These are phyloP conservation scores for Holothuria scabra DNA, from an alignment of 53 echinoderm and acorn worm genomes.

Conservation along the genomic window DNA sequence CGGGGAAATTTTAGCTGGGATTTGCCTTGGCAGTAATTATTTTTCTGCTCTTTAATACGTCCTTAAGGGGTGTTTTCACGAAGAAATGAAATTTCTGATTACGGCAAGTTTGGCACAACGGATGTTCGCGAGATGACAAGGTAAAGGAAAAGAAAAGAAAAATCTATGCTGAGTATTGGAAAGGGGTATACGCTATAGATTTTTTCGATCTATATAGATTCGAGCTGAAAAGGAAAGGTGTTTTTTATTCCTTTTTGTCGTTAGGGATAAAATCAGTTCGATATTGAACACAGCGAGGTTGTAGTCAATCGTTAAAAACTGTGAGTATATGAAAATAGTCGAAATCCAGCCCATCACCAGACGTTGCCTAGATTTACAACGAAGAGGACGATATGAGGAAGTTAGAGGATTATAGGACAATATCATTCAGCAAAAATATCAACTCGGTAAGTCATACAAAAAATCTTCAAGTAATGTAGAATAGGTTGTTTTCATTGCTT, in stretches of 20 bases:
- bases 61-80: conserved; percentile 47
- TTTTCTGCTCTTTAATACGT: conserved; percentile 49
- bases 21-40: conserved; percentile 49
- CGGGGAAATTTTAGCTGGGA: conserved; percentile 49
- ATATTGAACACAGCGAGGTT: conserved; percentile 45
- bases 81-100: conserved; percentile 46
- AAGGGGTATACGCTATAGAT: conserved; percentile 44
- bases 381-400: conserved; percentile 4
- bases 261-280: conserved; percentile 46
- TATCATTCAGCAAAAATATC: too few relatives aligned
- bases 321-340: conserved; percentile 42
- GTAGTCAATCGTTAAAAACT: conserved; percentile 40
- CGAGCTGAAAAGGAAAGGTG: conserved; percentile 25
- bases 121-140: conserved; percentile 30
- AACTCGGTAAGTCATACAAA: too few relatives aligned
- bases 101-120: conserved; percentile 38
- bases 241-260: conserved; percentile 41
- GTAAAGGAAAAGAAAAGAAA: conserved; percentile 25
- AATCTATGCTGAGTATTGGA: conserved; percentile 47
- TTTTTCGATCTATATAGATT: conserved; percentile 39
- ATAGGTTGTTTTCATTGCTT: too few relatives aligned
- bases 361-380: conserved; percentile 19
- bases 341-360: conserved; percentile 28
- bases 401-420: too few relatives aligned
- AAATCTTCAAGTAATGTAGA: too few relatives aligned